These are phyloP conservation scores for Oplegnathus fasciatus DNA, from an alignment of 2,113 vertebrate species.

Conservation along the genomic window DNA sequence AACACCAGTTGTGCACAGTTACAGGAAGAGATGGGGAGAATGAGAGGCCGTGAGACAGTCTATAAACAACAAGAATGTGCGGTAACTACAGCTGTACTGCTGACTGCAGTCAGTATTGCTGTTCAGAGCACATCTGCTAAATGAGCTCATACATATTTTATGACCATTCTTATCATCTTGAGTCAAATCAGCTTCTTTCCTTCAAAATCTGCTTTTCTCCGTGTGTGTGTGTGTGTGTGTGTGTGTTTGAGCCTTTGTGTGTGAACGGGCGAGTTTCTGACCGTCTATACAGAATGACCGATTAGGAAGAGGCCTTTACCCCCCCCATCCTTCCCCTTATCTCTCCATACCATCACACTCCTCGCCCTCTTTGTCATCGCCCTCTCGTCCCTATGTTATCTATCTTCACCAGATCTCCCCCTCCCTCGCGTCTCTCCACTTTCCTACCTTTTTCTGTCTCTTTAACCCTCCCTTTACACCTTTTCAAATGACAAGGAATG, in stretches of 20 bases:
- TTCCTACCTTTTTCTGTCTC: neutral
- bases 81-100: slow-evolving; percentile 31
- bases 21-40: neutral
- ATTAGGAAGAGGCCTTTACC: slow-evolving; percentile 31
- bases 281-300: slow-evolving; percentile 38
- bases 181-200: slow-evolving; percentile 53
- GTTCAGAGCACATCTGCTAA: slow-evolving; percentile 60
- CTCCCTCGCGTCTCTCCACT: slow-evolving; percentile 4
- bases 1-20: neutral
- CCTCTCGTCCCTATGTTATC: slow-evolving; percentile 1
- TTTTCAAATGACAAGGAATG: slow-evolving; percentile 22
- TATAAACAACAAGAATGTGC: neutral
- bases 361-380: neutral
- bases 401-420: neutral
- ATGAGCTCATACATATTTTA: slow-evolving; percentile 64
- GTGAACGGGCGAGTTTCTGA: neutral
- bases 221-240: neutral
- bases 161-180: slow-evolving; percentile 46
- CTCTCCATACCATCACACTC: slow-evolving; percentile 15
- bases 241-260: slow-evolving; percentile 10
- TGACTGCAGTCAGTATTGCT: slow-evolving; percentile 42
- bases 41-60: neutral
- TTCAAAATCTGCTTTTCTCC: slow-evolving; percentile 22
- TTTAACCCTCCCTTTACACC: slow-evolving; percentile 24
- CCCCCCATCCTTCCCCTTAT: neutral